These are phyloP conservation scores for Acanthurus leucopareius DNA, from an alignment of 2,797 vertebrate genomes.

Conservation along the genomic window DNA sequence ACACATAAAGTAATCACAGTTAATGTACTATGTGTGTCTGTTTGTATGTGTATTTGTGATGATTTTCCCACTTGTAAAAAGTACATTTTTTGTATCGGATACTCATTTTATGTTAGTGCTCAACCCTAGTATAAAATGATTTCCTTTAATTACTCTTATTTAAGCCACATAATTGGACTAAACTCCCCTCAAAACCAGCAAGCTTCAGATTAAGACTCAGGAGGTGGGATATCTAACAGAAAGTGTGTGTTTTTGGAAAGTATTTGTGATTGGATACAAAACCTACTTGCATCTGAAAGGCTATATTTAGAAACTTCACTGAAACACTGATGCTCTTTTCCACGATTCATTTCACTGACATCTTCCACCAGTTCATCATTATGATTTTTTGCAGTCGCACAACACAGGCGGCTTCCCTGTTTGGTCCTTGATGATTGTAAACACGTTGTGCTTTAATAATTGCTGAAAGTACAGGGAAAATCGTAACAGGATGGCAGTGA, in stretches of 20 bases:
- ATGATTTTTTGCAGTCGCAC: neutral
- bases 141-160: neutral
- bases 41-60: too few species aligned
- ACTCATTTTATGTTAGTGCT: too few species aligned
- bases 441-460: conserved; percentile 71
- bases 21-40: too few species aligned
- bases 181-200: conserved; percentile 22
- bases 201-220: neutral
- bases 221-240: neutral
- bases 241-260: conserved; percentile 15
- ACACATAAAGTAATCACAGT: too few species aligned
- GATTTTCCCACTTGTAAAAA: too few species aligned
- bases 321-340: conserved; percentile 11
- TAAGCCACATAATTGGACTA: neutral
- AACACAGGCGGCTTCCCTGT: conserved; percentile 35
- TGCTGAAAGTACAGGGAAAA: conserved; percentile 70
- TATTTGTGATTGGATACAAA: conserved; percentile 54
- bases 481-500: conserved; percentile 68
- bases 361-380: conserved; percentile 1
- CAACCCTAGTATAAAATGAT: neutral
- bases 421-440: conserved; percentile 58
- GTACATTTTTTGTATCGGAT: too few species aligned
- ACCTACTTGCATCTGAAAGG: conserved; percentile 34
- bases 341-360: conserved; percentile 33
- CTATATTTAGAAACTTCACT: conserved; percentile 60